Conservation (phyloP, 1,140 invertebrate species). For the Lepidurus packardi region DNA sequence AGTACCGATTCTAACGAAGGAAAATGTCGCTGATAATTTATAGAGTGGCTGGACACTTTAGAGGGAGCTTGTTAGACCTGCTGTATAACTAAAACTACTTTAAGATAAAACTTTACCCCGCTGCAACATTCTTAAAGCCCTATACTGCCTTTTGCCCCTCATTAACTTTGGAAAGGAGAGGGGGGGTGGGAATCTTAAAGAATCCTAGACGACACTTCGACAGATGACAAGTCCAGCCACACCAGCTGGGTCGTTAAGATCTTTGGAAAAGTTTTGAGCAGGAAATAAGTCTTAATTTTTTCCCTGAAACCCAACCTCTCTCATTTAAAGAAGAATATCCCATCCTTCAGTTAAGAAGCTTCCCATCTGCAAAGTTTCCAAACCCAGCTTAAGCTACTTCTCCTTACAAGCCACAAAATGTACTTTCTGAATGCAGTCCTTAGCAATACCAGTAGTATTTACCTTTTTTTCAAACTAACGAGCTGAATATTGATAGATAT, state of each 20-base stretch:
- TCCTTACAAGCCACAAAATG: background rate
- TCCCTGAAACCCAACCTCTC: background rate
- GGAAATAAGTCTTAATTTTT: constrained; percentile 11
- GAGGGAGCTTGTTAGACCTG: no score
- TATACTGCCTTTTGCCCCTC: background rate
- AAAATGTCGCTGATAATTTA: no score
- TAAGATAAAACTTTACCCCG: no score
- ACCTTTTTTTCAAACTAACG: background rate
- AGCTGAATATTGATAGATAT: background rate
- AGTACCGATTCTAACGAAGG: no score
- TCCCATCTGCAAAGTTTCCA: background rate
- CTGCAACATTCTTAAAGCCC: no score
- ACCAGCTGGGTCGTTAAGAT: background rate
- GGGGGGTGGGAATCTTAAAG: background rate
- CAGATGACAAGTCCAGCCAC: constrained; percentile 13
- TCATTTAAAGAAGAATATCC: background rate
- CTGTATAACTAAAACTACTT: no score
- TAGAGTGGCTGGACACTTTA: no score
- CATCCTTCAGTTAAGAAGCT: no score
- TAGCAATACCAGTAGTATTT: background rate
- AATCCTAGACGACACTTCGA: background rate
- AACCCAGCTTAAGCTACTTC: background rate
- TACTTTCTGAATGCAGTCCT: background rate
- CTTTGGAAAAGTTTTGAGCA: background rate
- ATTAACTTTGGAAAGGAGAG: background rate